Evolutionary conservation across 2,888 invertebrate genomes (phyloP).

Genomic region (Cyrtodaria siliqua): DNA sequence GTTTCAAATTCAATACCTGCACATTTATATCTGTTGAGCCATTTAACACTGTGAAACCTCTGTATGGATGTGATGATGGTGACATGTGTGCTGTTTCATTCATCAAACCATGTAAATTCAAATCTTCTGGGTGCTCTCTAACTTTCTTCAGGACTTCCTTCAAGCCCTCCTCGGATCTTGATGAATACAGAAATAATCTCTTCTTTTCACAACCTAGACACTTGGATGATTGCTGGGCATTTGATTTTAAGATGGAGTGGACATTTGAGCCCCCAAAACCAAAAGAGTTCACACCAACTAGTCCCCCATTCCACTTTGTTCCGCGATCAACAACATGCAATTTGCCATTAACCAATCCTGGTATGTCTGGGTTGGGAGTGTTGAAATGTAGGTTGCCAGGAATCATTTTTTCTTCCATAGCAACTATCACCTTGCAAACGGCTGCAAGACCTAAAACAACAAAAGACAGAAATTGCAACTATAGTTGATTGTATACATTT

Average conservation of each 20-base stretch:
- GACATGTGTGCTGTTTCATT: slow-evolving; percentile 86
- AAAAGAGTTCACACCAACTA: slow-evolving; percentile 97
- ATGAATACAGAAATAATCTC: slow-evolving; percentile 92
- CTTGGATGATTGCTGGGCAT: slow-evolving; percentile 32
- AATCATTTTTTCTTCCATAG: slow-evolving; percentile 96
- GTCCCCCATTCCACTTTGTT: slow-evolving; percentile 95
- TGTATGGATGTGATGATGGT: slow-evolving; percentile 91
- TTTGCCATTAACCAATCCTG: slow-evolving; percentile 95
- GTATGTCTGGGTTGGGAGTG: slow-evolving; percentile 95
- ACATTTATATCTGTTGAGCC: slow-evolving; percentile 80
- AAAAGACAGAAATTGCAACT: too few relatives aligned
- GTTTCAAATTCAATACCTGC: slow-evolving; percentile 60
- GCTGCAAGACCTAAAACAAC: slow-evolving; percentile 92
- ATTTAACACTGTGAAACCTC: slow-evolving; percentile 93
- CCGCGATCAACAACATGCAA: slow-evolving; percentile 95
- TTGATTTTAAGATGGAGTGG: slow-evolving; percentile 87
- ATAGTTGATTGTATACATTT: too few relatives aligned
- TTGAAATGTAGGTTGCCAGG: slow-evolving; percentile 97
- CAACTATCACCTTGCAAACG: slow-evolving; percentile 95
- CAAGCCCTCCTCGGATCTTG: slow-evolving; percentile 94
- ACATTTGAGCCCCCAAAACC: slow-evolving; percentile 95
- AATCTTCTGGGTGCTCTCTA: slow-evolving; percentile 87
- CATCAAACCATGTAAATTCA: slow-evolving; percentile 82
- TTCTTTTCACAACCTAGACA: slow-evolving; percentile 86
- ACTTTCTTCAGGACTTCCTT: slow-evolving; percentile 91